These are phyloP conservation scores for Lamproptera curius DNA, from an alignment of 2,888 invertebrate genomes.

Conservation along the genomic window DNA sequence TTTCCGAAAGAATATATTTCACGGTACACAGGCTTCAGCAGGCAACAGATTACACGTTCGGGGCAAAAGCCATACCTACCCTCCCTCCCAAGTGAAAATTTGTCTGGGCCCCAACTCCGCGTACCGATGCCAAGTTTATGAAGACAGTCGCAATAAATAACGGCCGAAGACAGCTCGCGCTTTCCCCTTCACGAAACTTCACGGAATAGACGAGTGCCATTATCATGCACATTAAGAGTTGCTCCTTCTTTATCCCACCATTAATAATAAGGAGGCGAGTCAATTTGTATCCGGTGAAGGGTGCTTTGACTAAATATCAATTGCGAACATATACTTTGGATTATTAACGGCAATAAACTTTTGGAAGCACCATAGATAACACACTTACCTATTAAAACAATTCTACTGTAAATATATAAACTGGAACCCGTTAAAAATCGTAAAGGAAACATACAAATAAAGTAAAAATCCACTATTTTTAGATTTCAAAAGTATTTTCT, in stretches of 20 bases:
- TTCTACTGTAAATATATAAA: too few relatives aligned
- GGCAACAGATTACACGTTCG: background rate
- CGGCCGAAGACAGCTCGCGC: slow-evolving; percentile 5
- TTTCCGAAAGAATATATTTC: background rate
- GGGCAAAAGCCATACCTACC: background rate
- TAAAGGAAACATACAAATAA: too few relatives aligned
- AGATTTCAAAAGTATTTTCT: too few relatives aligned
- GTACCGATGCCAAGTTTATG: slow-evolving; percentile 10
- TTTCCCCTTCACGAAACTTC: slow-evolving; percentile 1
- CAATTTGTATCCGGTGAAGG: background rate
- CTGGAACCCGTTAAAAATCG: too few relatives aligned
- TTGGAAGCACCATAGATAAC: too few relatives aligned
- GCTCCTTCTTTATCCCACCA: background rate
- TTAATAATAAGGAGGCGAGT: background rate
- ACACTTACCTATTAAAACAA: too few relatives aligned
- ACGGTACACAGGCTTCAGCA: background rate
- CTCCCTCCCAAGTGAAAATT: slow-evolving; percentile 2
- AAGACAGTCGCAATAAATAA: slow-evolving; percentile 14
- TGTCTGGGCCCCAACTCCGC: slow-evolving; percentile 7
- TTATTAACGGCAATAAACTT: background rate
- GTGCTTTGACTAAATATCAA: too few relatives aligned
- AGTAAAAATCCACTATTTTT: too few relatives aligned
- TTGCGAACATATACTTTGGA: background rate
- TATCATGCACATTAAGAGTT: slow-evolving; percentile 11
- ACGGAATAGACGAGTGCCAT: slow-evolving; percentile 5